phyloP scores from a whole-genome alignment of 2,797 vertebrate species.

The Thripadectes ignobilis region DNA sequence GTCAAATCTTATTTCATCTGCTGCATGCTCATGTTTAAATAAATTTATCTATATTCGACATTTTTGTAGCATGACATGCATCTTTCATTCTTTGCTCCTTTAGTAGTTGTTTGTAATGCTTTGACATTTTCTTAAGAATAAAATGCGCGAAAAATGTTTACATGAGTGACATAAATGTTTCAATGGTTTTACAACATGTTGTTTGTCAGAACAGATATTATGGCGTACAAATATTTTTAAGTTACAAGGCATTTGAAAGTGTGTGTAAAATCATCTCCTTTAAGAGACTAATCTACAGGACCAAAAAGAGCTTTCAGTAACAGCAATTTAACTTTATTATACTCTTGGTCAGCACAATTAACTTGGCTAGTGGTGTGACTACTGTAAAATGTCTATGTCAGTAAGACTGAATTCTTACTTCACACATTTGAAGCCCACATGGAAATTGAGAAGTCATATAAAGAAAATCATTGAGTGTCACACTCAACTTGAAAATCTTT shows the following conservation, averaged over 20 bases:
- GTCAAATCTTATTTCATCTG: background rate
- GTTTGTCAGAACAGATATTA: background rate
- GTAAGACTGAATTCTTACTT: background rate
- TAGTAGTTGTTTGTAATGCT: background rate
- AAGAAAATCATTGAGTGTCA: background rate
- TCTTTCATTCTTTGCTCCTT: background rate
- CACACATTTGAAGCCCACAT: background rate
- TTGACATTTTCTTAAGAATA: background rate
- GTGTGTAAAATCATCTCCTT: background rate
- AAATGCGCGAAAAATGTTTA: background rate
- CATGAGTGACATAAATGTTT: background rate
- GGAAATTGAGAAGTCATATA: background rate
- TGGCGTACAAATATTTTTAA: background rate
- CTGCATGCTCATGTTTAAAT: background rate
- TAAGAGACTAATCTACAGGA: background rate
- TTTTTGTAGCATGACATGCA: background rate
- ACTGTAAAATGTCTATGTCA: background rate
- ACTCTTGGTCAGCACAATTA: background rate
- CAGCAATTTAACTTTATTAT: background rate
- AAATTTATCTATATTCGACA: background rate
- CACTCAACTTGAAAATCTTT: background rate
- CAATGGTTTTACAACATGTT: background rate
- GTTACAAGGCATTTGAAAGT: background rate
- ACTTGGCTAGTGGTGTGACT: background rate
- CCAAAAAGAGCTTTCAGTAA: background rate